Conservation (phyloP, 2,888 invertebrate genomes). For the Scaptomyza caliginosa region DNA sequence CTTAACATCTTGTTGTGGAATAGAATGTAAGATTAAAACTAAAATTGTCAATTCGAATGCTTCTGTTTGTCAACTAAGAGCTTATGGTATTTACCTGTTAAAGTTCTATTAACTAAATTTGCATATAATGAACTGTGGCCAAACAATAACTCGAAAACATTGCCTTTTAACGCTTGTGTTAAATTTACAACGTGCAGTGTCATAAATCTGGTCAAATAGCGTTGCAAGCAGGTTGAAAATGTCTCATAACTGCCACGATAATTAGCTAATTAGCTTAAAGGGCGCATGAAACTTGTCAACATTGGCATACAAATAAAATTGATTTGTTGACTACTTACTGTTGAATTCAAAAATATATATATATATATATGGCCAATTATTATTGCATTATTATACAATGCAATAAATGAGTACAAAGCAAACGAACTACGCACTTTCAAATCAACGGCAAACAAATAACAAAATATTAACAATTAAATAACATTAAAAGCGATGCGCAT, state of each 20-base stretch:
- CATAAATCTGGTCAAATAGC: constrained; percentile 37
- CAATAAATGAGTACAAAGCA: constrained; percentile 17
- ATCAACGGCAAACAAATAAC: constrained; percentile 5
- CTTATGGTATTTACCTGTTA: not conserved
- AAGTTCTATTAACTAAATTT: not conserved
- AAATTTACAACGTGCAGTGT: constrained; percentile 23
- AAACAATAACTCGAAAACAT: not conserved
- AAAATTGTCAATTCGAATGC: not conserved
- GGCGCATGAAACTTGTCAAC: constrained; percentile 28
- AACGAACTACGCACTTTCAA: constrained; percentile 42
- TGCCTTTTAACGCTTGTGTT: constrained; percentile 7
- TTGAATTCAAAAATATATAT: constrained; percentile 27
- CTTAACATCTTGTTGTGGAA: not conserved
- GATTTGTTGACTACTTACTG: constrained; percentile 3
- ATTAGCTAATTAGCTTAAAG: constrained; percentile 44
- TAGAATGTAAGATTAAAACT: not conserved
- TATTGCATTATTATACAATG: constrained; percentile 52
- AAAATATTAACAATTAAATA: constrained; percentile 15
- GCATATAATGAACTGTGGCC: not conserved
- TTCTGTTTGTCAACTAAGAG: not conserved
- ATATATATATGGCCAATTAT: constrained; percentile 48
- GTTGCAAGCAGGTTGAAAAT: constrained; percentile 8
- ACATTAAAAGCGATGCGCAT: constrained; percentile 61
- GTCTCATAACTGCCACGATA: constrained; percentile 34
- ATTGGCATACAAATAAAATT: constrained; percentile 39